Evolutionary conservation across 2,797 vertebrate species (phyloP).

Genomic region (Miichthys miiuy): DNA sequence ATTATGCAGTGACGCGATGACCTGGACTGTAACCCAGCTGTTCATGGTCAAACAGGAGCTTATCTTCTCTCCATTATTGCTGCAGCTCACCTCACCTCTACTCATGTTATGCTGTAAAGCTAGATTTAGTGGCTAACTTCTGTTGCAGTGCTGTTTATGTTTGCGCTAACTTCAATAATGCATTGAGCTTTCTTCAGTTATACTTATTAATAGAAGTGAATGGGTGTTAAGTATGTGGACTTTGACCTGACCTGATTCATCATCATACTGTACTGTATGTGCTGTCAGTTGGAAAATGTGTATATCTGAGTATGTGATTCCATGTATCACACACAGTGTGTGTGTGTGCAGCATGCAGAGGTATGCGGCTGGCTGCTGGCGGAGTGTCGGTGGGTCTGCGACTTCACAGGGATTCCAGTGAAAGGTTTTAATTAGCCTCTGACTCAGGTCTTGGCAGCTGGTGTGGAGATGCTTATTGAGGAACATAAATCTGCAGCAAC

Average conservation of each 20-base stretch:
- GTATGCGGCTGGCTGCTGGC: conserved; percentile 42
- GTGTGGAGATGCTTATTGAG: conserved; percentile 74
- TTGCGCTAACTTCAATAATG: background rate
- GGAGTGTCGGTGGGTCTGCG: conserved; percentile 49
- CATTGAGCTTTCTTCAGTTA: too few species aligned
- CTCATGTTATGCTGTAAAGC: background rate
- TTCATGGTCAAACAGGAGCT: background rate
- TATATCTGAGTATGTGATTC: background rate
- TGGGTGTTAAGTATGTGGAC: background rate
- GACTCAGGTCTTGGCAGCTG: conserved; percentile 78
- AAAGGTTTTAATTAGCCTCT: conserved; percentile 83
- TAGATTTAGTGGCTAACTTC: background rate
- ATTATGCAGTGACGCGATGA: background rate
- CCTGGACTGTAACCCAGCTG: background rate
- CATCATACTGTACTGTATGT: background rate
- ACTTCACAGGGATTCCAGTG: conserved; percentile 82
- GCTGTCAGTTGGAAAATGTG: conserved; percentile 2
- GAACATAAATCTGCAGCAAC: conserved; percentile 78
- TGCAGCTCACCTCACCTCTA: too few species aligned
- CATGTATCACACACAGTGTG: background rate
- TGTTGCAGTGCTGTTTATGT: too few species aligned
- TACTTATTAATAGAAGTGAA: background rate
- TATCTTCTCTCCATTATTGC: too few species aligned
- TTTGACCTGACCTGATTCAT: background rate
- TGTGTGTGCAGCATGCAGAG: conserved; percentile 31